These are phyloP conservation scores for Girardia tigrina DNA, from an alignment of 2,888 invertebrate genomes.

Conservation along the genomic window DNA sequence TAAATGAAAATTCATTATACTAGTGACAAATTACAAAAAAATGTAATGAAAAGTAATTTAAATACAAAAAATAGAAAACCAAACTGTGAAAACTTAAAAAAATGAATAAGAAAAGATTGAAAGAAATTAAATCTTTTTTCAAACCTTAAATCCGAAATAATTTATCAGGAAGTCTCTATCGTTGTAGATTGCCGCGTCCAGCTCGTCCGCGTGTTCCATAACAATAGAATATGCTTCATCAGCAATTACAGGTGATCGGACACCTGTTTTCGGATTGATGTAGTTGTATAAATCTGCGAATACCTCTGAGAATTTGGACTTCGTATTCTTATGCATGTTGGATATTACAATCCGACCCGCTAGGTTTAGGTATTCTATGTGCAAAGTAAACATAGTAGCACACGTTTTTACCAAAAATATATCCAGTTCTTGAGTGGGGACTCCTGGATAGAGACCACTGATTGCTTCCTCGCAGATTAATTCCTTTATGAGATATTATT, in stretches of 20 bases:
- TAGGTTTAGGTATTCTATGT: constrained; percentile 74
- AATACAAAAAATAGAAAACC: no score
- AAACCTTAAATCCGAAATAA: constrained; percentile 93
- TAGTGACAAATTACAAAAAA: no score
- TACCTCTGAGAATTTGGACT: constrained; percentile 79
- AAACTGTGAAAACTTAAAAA: no score
- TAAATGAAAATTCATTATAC: no score
- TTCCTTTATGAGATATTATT: constrained; percentile 41
- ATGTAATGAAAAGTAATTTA: no score
- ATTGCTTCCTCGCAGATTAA: constrained; percentile 63
- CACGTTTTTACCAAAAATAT: constrained; percentile 94
- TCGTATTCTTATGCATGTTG: constrained; percentile 93
- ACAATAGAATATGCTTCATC: constrained; percentile 57
- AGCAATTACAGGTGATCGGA: constrained; percentile 69
- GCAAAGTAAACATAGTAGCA: constrained; percentile 86
- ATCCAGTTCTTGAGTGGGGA: constrained; percentile 87
- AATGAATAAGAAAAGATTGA: no score
- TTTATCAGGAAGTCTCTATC: constrained; percentile 90
- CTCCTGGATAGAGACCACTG: constrained; percentile 81
- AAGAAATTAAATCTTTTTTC: no score
- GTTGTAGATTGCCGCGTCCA: constrained; percentile 88
- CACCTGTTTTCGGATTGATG: constrained; percentile 61
- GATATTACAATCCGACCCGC: constrained; percentile 75
- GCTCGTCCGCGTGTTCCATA: constrained; percentile 47
- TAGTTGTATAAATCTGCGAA: constrained; percentile 69